Evolutionary conservation across 2,888 invertebrate genomes (phyloP).

Genomic region (Tromatobia lineatoria): DNA sequence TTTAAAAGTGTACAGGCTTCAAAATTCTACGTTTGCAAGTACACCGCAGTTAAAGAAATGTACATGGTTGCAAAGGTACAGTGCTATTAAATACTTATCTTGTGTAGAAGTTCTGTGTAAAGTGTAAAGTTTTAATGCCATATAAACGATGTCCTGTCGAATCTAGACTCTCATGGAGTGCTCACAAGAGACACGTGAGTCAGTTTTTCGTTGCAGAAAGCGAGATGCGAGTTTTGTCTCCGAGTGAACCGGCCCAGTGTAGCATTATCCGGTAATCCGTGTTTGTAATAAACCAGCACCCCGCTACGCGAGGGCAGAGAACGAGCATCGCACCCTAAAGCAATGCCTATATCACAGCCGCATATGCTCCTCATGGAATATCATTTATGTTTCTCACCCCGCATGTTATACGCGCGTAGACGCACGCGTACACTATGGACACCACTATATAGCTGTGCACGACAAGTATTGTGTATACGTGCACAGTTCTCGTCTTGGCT

Average conservation of each 20-base stretch:
- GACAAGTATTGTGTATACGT: slow-evolving; percentile 25
- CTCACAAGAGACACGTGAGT: slow-evolving; percentile 34
- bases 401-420: slow-evolving; percentile 28
- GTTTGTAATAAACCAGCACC: slow-evolving; percentile 85
- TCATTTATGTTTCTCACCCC: slow-evolving; percentile 83
- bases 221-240: slow-evolving; percentile 49
- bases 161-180: background rate
- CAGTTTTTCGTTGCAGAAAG: slow-evolving; percentile 47
- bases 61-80: no score
- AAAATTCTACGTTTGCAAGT: no score
- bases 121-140: no score
- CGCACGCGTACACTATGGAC: slow-evolving; percentile 26
- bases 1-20: no score
- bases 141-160: background rate
- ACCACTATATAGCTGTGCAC: slow-evolving; percentile 22
- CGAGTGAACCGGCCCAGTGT: slow-evolving; percentile 80
- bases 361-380: slow-evolving; percentile 84
- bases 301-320: slow-evolving; percentile 77
- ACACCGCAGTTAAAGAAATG: no score
- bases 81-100: no score
- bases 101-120: no score
- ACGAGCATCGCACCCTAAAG: slow-evolving; percentile 66
- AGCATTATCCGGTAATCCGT: slow-evolving; percentile 85
- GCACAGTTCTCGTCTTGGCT: slow-evolving; percentile 62
- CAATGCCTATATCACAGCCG: slow-evolving; percentile 78